Conservation (phyloP, 2,113 vertebrate species). For the Muscicapa adusta region DNA sequence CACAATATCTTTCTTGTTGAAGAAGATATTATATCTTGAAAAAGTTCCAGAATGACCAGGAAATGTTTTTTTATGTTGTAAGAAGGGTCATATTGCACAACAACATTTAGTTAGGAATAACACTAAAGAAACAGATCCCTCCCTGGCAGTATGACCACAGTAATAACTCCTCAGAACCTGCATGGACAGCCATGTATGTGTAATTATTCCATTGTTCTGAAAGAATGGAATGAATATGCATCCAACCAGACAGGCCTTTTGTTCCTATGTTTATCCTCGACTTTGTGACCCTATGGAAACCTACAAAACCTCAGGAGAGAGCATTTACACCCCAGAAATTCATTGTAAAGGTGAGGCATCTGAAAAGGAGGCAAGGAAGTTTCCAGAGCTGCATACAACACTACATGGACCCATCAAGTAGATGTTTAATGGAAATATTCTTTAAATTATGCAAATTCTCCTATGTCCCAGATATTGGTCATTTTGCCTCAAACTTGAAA, state of each 20-base stretch:
- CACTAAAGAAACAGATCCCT: neutral
- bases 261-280: neutral
- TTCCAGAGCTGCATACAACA: neutral
- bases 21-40: neutral
- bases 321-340: neutral
- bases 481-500: neutral
- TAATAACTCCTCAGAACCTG: neutral
- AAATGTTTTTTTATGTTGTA: neutral
- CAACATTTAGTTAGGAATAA: neutral
- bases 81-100: neutral
- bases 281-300: neutral
- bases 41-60: neutral
- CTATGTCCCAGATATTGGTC: neutral
- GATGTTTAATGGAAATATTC: neutral
- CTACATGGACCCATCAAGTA: fast-evolving
- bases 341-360: fast-evolving
- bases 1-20: neutral
- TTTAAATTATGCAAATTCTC: neutral
- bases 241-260: neutral
- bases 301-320: neutral
- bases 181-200: neutral
- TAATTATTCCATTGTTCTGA: neutral
- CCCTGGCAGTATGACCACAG: neutral
- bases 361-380: neutral
- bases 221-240: neutral